Base-by-base conservation (phyloP, 2,888 invertebrate species). In the Hirtodrosophila confusa region DNA sequence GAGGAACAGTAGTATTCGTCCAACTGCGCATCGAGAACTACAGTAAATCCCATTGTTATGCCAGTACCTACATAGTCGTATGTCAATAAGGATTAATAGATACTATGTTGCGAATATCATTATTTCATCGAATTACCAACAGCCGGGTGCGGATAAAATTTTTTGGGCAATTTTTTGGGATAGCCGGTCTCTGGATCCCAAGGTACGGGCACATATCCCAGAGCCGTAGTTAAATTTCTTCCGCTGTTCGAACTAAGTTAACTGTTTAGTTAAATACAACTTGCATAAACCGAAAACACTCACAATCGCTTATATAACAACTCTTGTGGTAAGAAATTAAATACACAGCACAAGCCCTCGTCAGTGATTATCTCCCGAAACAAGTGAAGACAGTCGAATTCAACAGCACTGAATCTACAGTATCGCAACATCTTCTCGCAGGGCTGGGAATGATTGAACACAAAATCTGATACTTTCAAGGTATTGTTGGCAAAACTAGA, bases 281-380 rank as follows among this genome's bases (percentile, higher is more conserved):
- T 37, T 0, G 0, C 9, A 0, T 11, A 0, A 17, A 0, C n/a
- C 1, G 7, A 4, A 6, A 5, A 1, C 23, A 71, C 77, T 72
- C 67, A 89, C 90, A 37, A 24, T n/a, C 60, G 40, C 24, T 78
- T 75, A 7, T 74, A 80, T 27, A 90, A 45, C 49, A 80, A 78
- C 7, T 78, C 61, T 0, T 94, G 92, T 51, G 95, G 95, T 0
- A 96, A 93, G 49, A 94, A 93, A 88, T 97, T 97, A 87, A 97
- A 97, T 2, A 95, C 94, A 89, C 97, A 97, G 86, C 97, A 97
- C 1, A 96, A 92, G 0, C 97, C 97, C 89, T 96, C 96, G 80
- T 97, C 97, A 0, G 97, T 96, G 56, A 96, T 92, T 41, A 95
- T 94, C 0, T 95, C 93, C 80, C 94, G 95, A 90, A 97, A 96